These are phyloP conservation scores for Meandrusa payeni DNA, from an alignment of 2,888 invertebrate genomes.

Conservation along the genomic window DNA sequence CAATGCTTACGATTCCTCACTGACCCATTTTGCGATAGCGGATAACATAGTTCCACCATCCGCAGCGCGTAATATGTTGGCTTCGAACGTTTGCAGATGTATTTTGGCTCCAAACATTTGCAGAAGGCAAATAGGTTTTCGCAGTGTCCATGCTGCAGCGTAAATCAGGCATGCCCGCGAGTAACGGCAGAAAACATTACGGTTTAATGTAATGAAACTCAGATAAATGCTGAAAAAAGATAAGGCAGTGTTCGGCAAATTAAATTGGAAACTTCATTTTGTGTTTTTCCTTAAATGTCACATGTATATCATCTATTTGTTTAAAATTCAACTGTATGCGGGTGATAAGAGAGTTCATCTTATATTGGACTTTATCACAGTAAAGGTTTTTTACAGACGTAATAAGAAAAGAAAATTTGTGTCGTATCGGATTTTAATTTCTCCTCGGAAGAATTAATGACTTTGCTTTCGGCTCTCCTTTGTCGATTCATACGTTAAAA, in stretches of 20 bases:
- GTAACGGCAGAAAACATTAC: slow-evolving; percentile 46
- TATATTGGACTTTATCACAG: slow-evolving; percentile 2
- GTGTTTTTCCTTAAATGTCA: slow-evolving; percentile 29
- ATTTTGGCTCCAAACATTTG: slow-evolving; percentile 6
- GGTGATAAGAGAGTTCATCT: slow-evolving; percentile 28
- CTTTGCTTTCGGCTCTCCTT: slow-evolving; percentile 57
- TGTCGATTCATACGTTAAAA: slow-evolving; percentile 60
- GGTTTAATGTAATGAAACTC: slow-evolving; percentile 69
- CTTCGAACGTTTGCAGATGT: slow-evolving; percentile 6
- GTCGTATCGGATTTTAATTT: slow-evolving; percentile 80
- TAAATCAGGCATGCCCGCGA: slow-evolving; percentile 17
- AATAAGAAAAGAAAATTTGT: slow-evolving; percentile 59
- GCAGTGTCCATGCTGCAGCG: slow-evolving; percentile 3
- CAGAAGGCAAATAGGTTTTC: slow-evolving; percentile 10
- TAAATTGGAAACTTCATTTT: slow-evolving; percentile 69
- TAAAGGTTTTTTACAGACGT: slow-evolving; percentile 14
- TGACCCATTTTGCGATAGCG: slow-evolving; percentile 6
- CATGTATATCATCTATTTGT: slow-evolving; percentile 26
- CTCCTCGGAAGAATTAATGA: slow-evolving; percentile 73
- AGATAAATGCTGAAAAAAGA: slow-evolving; percentile 72
- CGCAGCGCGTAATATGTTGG: slow-evolving; percentile 9
- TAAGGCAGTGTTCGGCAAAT: slow-evolving; percentile 71
- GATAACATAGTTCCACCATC: slow-evolving; percentile 3
- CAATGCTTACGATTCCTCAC: slow-evolving; percentile 9
- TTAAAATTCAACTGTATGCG: slow-evolving; percentile 25